These are phyloP conservation scores for Pycnomerus fuliginosus DNA, from an alignment of 2,888 invertebrate genomes.

Conservation along the genomic window DNA sequence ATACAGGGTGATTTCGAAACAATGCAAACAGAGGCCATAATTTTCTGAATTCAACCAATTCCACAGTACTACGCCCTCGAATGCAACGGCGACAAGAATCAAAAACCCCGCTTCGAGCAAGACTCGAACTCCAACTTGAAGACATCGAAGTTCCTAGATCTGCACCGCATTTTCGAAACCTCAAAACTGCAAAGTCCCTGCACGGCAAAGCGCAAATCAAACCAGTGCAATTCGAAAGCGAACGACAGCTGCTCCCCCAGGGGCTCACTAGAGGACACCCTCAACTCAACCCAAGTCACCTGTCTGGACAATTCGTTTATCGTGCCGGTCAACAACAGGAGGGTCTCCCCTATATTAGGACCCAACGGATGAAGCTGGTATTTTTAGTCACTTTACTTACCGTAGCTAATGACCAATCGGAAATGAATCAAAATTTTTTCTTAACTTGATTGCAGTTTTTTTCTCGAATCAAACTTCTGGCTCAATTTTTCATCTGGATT, in stretches of 20 bases:
- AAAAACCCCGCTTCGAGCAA: slow-evolving; percentile 33
- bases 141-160: slow-evolving; percentile 39
- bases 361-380: slow-evolving; percentile 48
- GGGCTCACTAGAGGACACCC: background rate
- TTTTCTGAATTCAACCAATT: no score
- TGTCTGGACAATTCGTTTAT: slow-evolving; percentile 6
- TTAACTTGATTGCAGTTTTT: no score
- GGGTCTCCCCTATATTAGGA: slow-evolving; percentile 43
- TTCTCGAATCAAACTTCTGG: no score
- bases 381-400: background rate
- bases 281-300: background rate
- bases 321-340: slow-evolving; percentile 27
- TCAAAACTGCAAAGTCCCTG: slow-evolving; percentile 24
- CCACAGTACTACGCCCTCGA: slow-evolving; percentile 40
- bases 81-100: slow-evolving; percentile 31
- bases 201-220: slow-evolving; percentile 27
- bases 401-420: no score
- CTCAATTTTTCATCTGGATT: no score
- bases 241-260: background rate
- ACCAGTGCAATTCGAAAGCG: slow-evolving; percentile 26
- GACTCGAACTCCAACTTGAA: slow-evolving; percentile 47
- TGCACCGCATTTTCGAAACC: slow-evolving; percentile 36
- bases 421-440: no score
- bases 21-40: no score
- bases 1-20: no score